Evolutionary conservation across 2,888 invertebrate species (phyloP).

Genomic region (Limnephilus auricula): DNA sequence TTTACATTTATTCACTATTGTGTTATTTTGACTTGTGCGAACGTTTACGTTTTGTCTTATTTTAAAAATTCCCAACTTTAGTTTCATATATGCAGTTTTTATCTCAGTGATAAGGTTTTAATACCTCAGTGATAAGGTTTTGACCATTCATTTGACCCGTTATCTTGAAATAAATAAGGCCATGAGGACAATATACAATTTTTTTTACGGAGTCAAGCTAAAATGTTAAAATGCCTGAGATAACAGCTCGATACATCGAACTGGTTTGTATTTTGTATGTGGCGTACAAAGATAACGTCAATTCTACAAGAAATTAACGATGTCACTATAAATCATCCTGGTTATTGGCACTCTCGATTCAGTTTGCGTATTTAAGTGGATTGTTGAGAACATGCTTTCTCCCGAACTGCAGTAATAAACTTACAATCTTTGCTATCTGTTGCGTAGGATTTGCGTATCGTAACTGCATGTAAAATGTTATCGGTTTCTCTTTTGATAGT

Average conservation of each 20-base stretch:
- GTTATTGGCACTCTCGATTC: background rate
- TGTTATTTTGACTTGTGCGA: background rate
- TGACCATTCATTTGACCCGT: background rate
- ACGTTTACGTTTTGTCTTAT: background rate
- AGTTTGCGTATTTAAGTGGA: constrained; percentile 2
- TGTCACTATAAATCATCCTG: constrained; percentile 20
- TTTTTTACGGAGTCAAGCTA: background rate
- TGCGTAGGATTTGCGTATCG: background rate
- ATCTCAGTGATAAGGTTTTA: background rate
- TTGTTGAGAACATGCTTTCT: constrained; percentile 5
- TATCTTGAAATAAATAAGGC: background rate
- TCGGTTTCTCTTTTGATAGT: background rate
- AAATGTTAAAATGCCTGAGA: background rate
- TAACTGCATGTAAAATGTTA: background rate
- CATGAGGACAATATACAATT: background rate
- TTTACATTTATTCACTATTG: background rate
- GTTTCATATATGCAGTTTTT: background rate
- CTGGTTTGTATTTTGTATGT: background rate
- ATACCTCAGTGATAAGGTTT: background rate
- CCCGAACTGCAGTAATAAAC: background rate
- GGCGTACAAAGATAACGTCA: constrained; percentile 21
- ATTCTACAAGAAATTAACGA: constrained; percentile 18
- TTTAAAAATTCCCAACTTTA: background rate
- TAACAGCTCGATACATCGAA: background rate
- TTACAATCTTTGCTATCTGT: background rate